phyloP scores from a whole-genome alignment of 1,140 invertebrate genomes.

The Rhopalosiphum padi region DNA sequence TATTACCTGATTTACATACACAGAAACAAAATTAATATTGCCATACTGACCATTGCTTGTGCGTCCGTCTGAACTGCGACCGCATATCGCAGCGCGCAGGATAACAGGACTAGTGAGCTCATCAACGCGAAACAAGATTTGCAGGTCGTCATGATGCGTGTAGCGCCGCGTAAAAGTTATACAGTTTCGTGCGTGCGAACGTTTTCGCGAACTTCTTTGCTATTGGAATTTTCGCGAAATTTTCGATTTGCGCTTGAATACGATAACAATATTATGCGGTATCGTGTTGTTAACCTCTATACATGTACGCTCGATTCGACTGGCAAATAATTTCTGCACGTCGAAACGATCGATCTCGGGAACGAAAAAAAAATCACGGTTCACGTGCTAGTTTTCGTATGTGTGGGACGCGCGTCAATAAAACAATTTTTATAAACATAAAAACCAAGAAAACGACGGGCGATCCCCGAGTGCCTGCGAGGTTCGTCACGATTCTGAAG shows the following conservation, averaged over 20 bases:
- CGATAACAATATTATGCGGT: not conserved
- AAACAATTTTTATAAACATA: not conserved
- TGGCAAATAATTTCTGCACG: not conserved
- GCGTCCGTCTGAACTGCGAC: constrained; percentile 46
- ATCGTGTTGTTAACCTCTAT: not conserved
- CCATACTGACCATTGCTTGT: constrained; percentile 52
- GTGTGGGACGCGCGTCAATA: not conserved
- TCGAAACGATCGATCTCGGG: not conserved
- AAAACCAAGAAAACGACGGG: not conserved
- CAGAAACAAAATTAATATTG: not conserved
- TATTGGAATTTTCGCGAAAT: not conserved
- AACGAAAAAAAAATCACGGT: constrained; percentile 43
- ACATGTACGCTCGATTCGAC: not conserved
- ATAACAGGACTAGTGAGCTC: not conserved
- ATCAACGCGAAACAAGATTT: not conserved
- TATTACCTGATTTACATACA: not conserved
- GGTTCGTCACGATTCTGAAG: constrained; percentile 45
- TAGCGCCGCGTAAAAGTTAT: not conserved
- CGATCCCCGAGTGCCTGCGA: constrained; percentile 33
- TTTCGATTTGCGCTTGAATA: not conserved
- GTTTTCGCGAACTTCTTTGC: not conserved
- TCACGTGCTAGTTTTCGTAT: constrained; percentile 43
- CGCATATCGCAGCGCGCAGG: not conserved
- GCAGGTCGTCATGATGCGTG: not conserved
- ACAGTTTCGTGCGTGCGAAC: not conserved